Evolutionary conservation across 2,888 invertebrate genomes (phyloP).

Genomic region (Minunthozetes semirufus): DNA sequence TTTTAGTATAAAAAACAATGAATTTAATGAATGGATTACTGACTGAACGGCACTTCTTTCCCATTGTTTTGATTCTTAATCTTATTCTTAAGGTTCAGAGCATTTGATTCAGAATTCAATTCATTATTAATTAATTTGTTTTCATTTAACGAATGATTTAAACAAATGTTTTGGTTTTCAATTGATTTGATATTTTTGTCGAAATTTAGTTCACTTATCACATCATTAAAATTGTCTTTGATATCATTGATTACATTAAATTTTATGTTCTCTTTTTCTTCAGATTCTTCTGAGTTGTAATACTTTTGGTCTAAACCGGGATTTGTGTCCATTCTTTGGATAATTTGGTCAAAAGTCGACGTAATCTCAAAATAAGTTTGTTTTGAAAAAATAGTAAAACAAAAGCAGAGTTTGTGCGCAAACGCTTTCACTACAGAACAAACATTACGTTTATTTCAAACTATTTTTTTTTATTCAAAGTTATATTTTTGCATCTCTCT

Average conservation of each 20-base stretch:
- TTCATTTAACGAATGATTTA: background rate
- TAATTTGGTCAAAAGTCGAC: background rate
- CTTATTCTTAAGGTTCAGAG: background rate
- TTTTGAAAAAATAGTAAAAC: background rate
- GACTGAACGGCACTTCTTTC: background rate
- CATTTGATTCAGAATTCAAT: background rate
- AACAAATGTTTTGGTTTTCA: background rate
- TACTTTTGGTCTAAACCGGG: background rate
- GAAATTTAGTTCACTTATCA: background rate
- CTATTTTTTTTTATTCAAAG: too few species aligned
- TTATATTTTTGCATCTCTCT: too few species aligned
- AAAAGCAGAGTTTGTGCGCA: background rate
- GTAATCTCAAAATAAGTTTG: background rate
- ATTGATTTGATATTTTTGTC: background rate
- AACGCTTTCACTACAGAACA: background rate
- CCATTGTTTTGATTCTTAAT: background rate
- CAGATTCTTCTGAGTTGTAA: background rate
- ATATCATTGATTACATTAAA: background rate
- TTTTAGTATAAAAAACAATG: background rate
- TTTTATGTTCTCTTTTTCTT: background rate
- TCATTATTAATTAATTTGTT: conserved; percentile 8
- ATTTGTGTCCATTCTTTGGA: background rate
- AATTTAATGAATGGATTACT: background rate
- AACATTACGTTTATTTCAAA: too few species aligned
- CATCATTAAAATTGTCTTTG: background rate